Conservation (phyloP, 1,140 invertebrate species). For the Tachypleus tridentatus region DNA sequence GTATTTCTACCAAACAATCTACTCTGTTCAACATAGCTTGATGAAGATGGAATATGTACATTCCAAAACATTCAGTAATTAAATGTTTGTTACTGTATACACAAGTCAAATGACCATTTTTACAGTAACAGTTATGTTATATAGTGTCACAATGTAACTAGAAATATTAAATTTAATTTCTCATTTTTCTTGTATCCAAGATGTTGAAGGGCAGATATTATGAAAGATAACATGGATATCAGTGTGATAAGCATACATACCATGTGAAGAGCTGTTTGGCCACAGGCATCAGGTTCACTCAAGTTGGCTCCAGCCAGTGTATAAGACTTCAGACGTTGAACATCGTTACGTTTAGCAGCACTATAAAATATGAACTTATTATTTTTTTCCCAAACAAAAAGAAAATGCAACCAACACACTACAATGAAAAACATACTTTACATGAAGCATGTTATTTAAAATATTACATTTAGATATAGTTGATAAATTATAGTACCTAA, state of each 20-base stretch:
- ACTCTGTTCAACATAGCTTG: too few species aligned
- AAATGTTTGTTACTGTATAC: too few species aligned
- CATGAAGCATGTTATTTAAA: not conserved
- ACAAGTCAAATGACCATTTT: too few species aligned
- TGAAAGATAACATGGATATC: not conserved
- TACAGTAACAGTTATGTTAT: too few species aligned
- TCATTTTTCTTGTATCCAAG: too few species aligned
- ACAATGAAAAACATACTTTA: not conserved
- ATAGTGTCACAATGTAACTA: too few species aligned
- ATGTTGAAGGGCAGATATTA: not conserved
- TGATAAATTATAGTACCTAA: not conserved
- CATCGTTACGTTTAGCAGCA: conserved; percentile 39
- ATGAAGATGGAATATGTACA: too few species aligned
- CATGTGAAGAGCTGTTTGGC: conserved; percentile 28
- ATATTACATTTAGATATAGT: not conserved
- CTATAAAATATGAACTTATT: conserved; percentile 22
- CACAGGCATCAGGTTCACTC: conserved; percentile 32
- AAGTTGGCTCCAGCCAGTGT: conserved; percentile 50
- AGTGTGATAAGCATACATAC: conserved; percentile 26
- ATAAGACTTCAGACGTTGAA: conserved; percentile 44
- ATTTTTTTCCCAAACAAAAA: conserved; percentile 3
- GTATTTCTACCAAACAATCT: too few species aligned
- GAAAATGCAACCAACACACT: conserved; percentile 10
- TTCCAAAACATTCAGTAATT: too few species aligned
- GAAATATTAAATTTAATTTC: too few species aligned